Evolutionary conservation across 2,888 invertebrate genomes (phyloP).

Genomic region (Endomychus coccineus): DNA sequence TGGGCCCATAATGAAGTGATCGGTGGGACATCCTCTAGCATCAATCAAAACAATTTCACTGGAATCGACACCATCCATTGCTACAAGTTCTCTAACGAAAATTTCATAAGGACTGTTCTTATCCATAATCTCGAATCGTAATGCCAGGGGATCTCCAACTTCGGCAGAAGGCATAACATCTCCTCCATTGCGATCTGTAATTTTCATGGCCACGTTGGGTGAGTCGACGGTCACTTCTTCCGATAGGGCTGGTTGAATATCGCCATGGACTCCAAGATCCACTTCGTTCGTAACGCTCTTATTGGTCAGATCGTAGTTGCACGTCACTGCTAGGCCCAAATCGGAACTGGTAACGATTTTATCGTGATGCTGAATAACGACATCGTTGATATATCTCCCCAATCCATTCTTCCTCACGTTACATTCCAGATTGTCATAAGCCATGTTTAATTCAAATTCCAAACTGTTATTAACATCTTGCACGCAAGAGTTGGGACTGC

Average conservation of each 20-base stretch:
- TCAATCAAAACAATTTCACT: slow-evolving; percentile 90
- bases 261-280: slow-evolving; percentile 81
- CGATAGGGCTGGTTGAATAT: slow-evolving; percentile 66
- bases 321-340: slow-evolving; percentile 86
- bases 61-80: slow-evolving; percentile 89
- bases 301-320: slow-evolving; percentile 90
- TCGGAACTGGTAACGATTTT: slow-evolving; percentile 92
- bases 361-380: slow-evolving; percentile 92
- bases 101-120: slow-evolving; percentile 92
- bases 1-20: slow-evolving; percentile 90
- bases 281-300: slow-evolving; percentile 91
- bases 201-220: slow-evolving; percentile 91
- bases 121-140: slow-evolving; percentile 88
- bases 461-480: slow-evolving; percentile 80
- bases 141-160: slow-evolving; percentile 86
- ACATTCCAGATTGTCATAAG: slow-evolving; percentile 86
- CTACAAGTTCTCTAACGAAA: slow-evolving; percentile 88
- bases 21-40: slow-evolving; percentile 86
- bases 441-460: slow-evolving; percentile 87
- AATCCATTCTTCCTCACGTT: slow-evolving; percentile 85
- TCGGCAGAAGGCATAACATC: slow-evolving; percentile 81
- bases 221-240: slow-evolving; percentile 91
- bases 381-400: slow-evolving; percentile 74
- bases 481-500: slow-evolving; percentile 87
- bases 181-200: slow-evolving; percentile 75